Evolutionary conservation across 2,888 invertebrate genomes (phyloP).

Genomic region (Notocelia uddmanniana): DNA sequence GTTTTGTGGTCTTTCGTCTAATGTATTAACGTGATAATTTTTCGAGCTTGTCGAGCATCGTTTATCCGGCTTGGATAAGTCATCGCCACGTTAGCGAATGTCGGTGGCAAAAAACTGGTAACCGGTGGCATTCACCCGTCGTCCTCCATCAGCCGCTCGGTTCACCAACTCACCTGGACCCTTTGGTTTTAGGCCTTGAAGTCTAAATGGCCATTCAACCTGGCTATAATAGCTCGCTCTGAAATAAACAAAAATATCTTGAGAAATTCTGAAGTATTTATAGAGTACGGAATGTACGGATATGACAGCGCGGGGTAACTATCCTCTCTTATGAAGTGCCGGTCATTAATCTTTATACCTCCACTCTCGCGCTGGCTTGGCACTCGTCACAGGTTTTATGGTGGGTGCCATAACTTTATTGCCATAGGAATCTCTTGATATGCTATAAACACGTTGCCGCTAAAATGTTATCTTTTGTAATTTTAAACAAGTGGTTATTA

Average conservation of each 20-base stretch:
- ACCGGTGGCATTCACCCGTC: conserved; percentile 81
- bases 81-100: conserved; percentile 74
- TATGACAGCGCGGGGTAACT: conserved; percentile 37
- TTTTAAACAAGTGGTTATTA: conserved; percentile 16
- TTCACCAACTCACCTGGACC: conserved; percentile 77
- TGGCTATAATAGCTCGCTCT: conserved; percentile 60
- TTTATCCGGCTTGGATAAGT: conserved; percentile 75
- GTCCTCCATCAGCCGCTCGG: conserved; percentile 81
- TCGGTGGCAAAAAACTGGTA: conserved; percentile 73
- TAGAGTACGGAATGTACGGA: conserved; percentile 44
- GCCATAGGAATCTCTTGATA: conserved; percentile 28
- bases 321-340: conserved; percentile 49
- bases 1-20: background rate
- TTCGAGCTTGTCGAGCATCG: conserved; percentile 60
- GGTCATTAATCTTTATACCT: conserved; percentile 62
- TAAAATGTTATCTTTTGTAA: conserved; percentile 14
- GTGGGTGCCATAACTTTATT: conserved; percentile 55
- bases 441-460: conserved; percentile 24
- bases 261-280: conserved; percentile 42
- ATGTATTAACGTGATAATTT: conserved; percentile 48
- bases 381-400: conserved; percentile 55
- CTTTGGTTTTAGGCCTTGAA: conserved; percentile 75
- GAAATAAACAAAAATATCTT: conserved; percentile 40
- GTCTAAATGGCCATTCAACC: conserved; percentile 77
- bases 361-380: conserved; percentile 54